Percentiles rank a stretch among this genome's conserved stretches.
Evolutionary conservation across 2,888 invertebrate species (phyloP).

Genomic region (Leptopilina syphax): DNA sequence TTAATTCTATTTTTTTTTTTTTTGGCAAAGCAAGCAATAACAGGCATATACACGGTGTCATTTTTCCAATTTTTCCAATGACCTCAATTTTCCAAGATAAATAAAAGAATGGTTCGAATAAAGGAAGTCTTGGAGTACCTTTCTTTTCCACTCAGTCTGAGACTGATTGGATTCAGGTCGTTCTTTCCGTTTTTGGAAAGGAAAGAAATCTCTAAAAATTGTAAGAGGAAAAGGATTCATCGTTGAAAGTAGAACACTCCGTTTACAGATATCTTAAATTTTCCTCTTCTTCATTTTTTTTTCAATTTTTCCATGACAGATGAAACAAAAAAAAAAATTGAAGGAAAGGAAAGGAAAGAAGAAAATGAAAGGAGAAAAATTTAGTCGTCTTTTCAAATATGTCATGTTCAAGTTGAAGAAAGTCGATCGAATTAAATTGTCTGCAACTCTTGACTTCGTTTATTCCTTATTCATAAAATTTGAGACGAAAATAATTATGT

Average conservation of each 20-base stretch:
- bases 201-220: slow-evolving; percentile 35
- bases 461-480: neutral
- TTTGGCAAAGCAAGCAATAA: neutral
- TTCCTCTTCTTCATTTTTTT: neutral
- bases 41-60: neutral
- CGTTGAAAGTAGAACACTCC: slow-evolving; percentile 26
- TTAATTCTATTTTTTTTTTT: neutral
- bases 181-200: slow-evolving; percentile 37
- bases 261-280: slow-evolving; percentile 13
- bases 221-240: slow-evolving; percentile 25
- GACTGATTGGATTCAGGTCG: slow-evolving; percentile 33
- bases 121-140: slow-evolving; percentile 6
- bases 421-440: neutral
- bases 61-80: slow-evolving; percentile 20
- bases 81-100: slow-evolving; percentile 17
- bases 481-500: too few relatives aligned
- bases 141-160: slow-evolving; percentile 26
- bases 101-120: slow-evolving; percentile 13
- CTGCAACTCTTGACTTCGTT: neutral
- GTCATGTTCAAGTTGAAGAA: neutral
- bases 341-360: too few relatives aligned
- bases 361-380: neutral
- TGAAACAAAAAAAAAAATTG: neutral
- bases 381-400: neutral
- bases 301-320: neutral